A percentile compares a stretch with the other conserved stretches of the same genome.
Evolutionary conservation across 2,888 invertebrate genomes (phyloP).

Genomic region (Lasioglossum lativentre): DNA sequence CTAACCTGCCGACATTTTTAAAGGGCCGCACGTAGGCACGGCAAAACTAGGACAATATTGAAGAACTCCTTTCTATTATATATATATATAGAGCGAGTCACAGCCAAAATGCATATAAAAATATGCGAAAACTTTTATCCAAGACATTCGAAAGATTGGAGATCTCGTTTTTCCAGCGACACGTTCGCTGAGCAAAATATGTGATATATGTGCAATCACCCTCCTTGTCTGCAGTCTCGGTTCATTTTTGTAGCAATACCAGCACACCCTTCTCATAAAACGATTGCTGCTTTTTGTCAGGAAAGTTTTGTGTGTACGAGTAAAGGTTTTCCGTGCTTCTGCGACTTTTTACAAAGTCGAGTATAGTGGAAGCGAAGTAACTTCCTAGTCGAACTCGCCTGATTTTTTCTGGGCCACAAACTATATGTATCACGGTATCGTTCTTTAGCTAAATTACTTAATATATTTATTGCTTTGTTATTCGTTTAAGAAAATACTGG

Average conservation of each 20-base stretch:
- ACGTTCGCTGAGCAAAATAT: constrained; percentile 2
- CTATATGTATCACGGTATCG: neutral
- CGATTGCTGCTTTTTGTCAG: constrained; percentile 31
- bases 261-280: constrained; percentile 27
- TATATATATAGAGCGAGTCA: too few species aligned
- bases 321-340: constrained; percentile 17
- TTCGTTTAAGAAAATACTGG: neutral
- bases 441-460: neutral
- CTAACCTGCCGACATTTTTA: constrained; percentile 5
- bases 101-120: too few species aligned
- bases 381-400: constrained; percentile 19
- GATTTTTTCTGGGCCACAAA: constrained; percentile 4
- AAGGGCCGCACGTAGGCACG: neutral
- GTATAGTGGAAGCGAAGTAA: constrained; percentile 14
- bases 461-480: neutral
- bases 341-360: constrained; percentile 21
- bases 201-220: constrained; percentile 9
- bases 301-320: constrained; percentile 22
- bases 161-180: neutral
- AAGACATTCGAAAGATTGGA: constrained; percentile 1
- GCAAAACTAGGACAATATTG: neutral
- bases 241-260: constrained; percentile 16
- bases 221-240: neutral
- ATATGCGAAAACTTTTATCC: neutral
- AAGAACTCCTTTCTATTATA: neutral